phyloP scores from a whole-genome alignment of 1,140 invertebrate species.

The Megalopta genalis region DNA sequence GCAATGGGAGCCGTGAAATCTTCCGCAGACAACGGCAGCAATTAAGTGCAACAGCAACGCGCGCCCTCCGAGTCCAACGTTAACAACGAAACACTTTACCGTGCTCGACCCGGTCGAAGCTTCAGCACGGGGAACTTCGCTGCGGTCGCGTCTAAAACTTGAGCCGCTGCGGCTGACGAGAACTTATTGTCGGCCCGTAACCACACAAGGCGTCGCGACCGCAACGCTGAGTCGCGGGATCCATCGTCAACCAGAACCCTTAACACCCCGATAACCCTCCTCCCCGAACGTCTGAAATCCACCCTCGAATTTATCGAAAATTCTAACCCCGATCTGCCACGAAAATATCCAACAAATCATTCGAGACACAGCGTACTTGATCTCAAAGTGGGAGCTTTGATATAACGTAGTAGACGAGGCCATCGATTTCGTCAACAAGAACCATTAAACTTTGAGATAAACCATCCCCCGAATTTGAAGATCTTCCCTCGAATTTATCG shows the following conservation, averaged over 20 bases:
- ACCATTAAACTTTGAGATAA: too few species aligned
- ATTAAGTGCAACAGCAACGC: constrained; percentile 47
- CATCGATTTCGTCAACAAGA: too few species aligned
- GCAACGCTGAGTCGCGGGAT: constrained; percentile 29
- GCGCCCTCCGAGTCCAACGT: constrained; percentile 31
- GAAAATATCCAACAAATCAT: too few species aligned
- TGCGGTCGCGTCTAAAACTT: constrained; percentile 47
- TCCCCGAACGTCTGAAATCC: too few species aligned
- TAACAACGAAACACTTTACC: constrained; percentile 28
- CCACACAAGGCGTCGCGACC: constrained; percentile 29
- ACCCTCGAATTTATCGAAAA: too few species aligned
- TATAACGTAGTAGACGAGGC: too few species aligned
- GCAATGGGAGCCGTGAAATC: constrained; percentile 31
- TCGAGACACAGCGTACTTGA: too few species aligned
- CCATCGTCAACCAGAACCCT: not conserved
- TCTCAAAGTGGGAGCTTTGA: too few species aligned
- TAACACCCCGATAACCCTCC: not conserved
- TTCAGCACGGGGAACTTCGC: constrained; percentile 25
- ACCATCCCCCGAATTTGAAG: too few species aligned
- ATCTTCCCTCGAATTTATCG: too few species aligned
- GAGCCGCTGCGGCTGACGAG: constrained; percentile 52
- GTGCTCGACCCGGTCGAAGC: constrained; percentile 45
- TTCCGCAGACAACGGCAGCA: constrained; percentile 35
- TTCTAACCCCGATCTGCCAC: too few species aligned
- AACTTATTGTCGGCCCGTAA: constrained; percentile 57